A percentile compares a stretch with the other conserved stretches of the same genome.
Conservation (phyloP, 2,113 vertebrate genomes). For the Thalassarche chlororhynchos region DNA sequence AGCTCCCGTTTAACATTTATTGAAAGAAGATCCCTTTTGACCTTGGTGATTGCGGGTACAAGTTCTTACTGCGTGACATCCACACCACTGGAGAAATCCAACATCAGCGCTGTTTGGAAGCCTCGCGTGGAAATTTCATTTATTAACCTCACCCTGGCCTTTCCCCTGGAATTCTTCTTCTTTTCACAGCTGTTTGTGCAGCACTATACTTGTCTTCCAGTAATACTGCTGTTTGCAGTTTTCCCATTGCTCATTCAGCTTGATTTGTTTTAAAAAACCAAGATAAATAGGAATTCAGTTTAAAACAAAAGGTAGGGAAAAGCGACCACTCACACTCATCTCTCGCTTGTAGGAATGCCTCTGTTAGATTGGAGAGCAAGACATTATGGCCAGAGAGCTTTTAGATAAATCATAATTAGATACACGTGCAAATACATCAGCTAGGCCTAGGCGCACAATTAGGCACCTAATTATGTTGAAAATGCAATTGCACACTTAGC, state of each 20-base stretch:
- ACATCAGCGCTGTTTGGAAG: neutral
- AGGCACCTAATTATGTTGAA: slow-evolving; percentile 53
- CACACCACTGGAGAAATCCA: neutral
- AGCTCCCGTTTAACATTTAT: neutral
- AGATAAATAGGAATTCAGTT: neutral
- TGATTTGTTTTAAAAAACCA: neutral
- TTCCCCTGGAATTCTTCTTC: neutral
- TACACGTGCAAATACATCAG: neutral
- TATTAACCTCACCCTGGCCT: neutral
- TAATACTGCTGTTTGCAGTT: neutral
- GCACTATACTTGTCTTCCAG: neutral
- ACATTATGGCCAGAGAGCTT: neutral
- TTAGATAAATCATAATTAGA: slow-evolving; percentile 45
- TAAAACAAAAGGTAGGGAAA: neutral
- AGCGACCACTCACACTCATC: neutral
- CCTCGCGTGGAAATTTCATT: neutral
- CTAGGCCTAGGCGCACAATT: slow-evolving; percentile 35
- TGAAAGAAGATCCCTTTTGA: neutral
- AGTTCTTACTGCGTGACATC: neutral
- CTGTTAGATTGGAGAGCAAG: neutral
- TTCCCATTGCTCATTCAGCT: neutral
- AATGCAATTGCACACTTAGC: slow-evolving; percentile 27
- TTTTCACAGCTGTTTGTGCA: neutral
- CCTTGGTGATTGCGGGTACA: neutral
- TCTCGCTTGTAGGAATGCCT: neutral